Conservation (phyloP, 1,140 invertebrate genomes). For the Thalassaphorura encarpata region DNA sequence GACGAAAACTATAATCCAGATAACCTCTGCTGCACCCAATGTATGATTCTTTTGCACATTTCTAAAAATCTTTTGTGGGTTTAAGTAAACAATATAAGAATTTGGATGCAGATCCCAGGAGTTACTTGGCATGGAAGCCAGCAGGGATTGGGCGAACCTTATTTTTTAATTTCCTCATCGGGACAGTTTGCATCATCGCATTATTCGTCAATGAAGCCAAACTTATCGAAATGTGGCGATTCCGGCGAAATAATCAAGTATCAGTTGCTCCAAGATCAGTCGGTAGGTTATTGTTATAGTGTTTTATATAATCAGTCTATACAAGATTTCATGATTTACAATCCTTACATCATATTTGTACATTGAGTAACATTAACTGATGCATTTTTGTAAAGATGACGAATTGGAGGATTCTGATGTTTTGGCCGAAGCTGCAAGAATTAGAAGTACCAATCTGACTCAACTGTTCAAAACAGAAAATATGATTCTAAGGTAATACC, state of each 20-base stretch:
- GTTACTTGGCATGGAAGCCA: slow-evolving; percentile 41
- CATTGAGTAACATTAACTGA: too few species aligned
- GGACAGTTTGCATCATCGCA: slow-evolving; percentile 40
- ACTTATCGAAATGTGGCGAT: slow-evolving; percentile 28
- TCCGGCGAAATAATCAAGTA: not conserved
- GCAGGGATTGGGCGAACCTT: slow-evolving; percentile 50
- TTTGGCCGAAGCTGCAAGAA: slow-evolving; percentile 39
- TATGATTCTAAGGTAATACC: slow-evolving; percentile 34
- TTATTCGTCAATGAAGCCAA: slow-evolving; percentile 46
- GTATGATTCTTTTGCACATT: not conserved
- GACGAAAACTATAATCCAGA: not conserved
- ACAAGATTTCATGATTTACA: too few species aligned
- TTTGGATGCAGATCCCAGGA: slow-evolving; percentile 21
- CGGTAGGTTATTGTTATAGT: too few species aligned
- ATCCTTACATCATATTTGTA: too few species aligned
- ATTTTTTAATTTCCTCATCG: slow-evolving; percentile 42
- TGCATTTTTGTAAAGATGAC: not conserved
- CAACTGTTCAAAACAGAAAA: slow-evolving; percentile 35
- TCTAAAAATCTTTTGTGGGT: not conserved
- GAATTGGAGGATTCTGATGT: slow-evolving; percentile 44
- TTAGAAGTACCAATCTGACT: slow-evolving; percentile 34
- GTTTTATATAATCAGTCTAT: too few species aligned
- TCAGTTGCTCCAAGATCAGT: too few species aligned
- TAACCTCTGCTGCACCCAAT: slow-evolving; percentile 15
- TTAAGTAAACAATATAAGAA: not conserved